A percentile compares a stretch with the other conserved stretches of the same genome.
These are phyloP conservation scores for Artibeus jamaicensis DNA, from an alignment of 2,797 vertebrate species.

Conservation along the genomic window DNA sequence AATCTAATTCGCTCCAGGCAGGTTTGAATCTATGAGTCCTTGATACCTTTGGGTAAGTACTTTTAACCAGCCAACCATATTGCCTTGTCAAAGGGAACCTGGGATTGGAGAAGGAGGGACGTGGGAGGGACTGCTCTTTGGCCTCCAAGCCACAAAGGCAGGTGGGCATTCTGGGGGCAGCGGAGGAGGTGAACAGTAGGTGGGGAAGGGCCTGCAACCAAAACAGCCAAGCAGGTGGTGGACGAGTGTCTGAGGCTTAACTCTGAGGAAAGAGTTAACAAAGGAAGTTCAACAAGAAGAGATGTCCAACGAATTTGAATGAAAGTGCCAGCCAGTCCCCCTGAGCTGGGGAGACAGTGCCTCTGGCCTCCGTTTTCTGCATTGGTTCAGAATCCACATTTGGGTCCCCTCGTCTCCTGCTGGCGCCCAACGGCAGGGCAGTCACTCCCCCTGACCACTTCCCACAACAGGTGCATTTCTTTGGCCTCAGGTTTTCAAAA, in stretches of 20 bases:
- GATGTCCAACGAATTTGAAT: background rate
- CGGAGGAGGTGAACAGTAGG: background rate
- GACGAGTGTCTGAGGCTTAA: background rate
- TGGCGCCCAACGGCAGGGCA: background rate
- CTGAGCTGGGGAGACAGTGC: background rate
- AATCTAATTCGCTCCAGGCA: background rate
- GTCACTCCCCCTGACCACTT: background rate
- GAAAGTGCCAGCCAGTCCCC: background rate
- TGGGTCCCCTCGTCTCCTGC: background rate
- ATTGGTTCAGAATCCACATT: background rate
- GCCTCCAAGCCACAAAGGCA: background rate
- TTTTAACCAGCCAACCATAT: background rate
- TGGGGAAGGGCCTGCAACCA: background rate
- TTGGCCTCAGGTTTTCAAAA: slow-evolving; percentile 89
- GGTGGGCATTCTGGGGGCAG: background rate
- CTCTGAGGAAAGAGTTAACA: background rate
- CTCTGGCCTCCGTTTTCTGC: background rate
- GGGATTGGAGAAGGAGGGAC: background rate
- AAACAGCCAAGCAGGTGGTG: background rate
- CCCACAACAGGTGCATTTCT: background rate
- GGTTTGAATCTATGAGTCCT: background rate
- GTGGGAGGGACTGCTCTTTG: background rate
- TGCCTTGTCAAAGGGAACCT: background rate
- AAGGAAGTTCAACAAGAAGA: background rate
- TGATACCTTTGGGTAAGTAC: background rate